Percentiles rank a stretch among this genome's conserved stretches.
Evolutionary conservation across 2,888 invertebrate genomes (phyloP).

Genomic region (Ctenicera cuprea): DNA sequence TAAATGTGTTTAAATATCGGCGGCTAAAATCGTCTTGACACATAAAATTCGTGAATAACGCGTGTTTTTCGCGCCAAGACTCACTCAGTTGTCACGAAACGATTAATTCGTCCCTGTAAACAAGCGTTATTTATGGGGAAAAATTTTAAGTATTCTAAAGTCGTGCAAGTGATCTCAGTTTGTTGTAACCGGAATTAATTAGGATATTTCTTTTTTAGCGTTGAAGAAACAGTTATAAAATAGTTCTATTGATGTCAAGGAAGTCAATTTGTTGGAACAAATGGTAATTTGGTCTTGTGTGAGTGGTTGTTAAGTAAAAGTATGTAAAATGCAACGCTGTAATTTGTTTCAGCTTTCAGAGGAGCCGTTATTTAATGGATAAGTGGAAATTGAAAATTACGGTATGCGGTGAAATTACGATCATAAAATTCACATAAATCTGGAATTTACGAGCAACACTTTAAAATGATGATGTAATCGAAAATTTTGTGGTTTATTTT

Average conservation of each 20-base stretch:
- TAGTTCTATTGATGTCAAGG: neutral
- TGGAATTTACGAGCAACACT: too few relatives aligned
- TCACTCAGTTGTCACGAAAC: constrained; percentile 1
- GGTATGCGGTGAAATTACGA: too few relatives aligned
- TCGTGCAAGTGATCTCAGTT: neutral
- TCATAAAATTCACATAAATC: too few relatives aligned
- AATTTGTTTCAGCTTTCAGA: too few relatives aligned
- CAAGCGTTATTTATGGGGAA: constrained; percentile 21
- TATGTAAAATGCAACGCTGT: too few relatives aligned
- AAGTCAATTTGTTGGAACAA: constrained; percentile 6
- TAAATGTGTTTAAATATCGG: neutral
- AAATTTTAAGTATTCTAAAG: neutral
- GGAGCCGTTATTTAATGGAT: too few relatives aligned
- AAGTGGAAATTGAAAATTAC: too few relatives aligned
- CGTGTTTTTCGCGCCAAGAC: neutral
- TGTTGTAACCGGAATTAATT: neutral
- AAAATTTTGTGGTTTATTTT: too few relatives aligned
- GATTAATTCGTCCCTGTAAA: constrained; percentile 7
- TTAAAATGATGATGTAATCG: too few relatives aligned
- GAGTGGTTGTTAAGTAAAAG: too few relatives aligned
- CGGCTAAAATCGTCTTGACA: neutral
- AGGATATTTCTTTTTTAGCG: neutral
- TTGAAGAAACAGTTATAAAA: neutral
- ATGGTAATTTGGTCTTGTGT: neutral
- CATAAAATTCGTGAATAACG: constrained; percentile 7